These are phyloP conservation scores for Lingula anatina DNA, from an alignment of 2,888 invertebrate species.

Conservation along the genomic window DNA sequence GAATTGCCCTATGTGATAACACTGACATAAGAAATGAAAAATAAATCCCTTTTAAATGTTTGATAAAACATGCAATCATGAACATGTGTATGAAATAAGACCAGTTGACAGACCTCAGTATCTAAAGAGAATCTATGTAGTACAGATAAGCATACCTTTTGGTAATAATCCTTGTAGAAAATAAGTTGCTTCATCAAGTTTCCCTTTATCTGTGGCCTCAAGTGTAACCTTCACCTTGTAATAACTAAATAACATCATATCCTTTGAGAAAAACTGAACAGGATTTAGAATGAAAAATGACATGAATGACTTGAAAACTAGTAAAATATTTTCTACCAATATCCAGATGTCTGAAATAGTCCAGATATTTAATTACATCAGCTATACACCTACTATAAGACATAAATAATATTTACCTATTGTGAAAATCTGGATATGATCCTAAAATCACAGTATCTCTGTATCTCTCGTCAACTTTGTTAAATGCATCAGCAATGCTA, in stretches of 20 bases:
- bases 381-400: background rate
- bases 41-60: too few species aligned
- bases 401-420: slow-evolving; percentile 35
- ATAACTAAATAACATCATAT: slow-evolving; percentile 47
- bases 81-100: background rate
- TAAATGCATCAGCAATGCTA: slow-evolving; percentile 52
- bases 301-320: too few species aligned
- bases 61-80: too few species aligned
- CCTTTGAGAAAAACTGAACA: too few species aligned
- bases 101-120: background rate
- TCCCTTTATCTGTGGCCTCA: slow-evolving; percentile 52
- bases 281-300: too few species aligned
- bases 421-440: slow-evolving; percentile 59
- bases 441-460: slow-evolving; percentile 57
- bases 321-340: too few species aligned
- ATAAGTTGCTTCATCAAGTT: slow-evolving; percentile 48
- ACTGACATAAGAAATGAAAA: too few species aligned
- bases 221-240: slow-evolving; percentile 58
- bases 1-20: too few species aligned
- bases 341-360: too few species aligned
- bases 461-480: slow-evolving; percentile 54
- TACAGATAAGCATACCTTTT: slow-evolving; percentile 16
- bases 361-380: background rate
- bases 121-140: background rate
- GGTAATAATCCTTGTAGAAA: slow-evolving; percentile 49